phyloP scores from a whole-genome alignment of 2,888 invertebrate genomes.

The Leptinotarsa peninsularis region DNA sequence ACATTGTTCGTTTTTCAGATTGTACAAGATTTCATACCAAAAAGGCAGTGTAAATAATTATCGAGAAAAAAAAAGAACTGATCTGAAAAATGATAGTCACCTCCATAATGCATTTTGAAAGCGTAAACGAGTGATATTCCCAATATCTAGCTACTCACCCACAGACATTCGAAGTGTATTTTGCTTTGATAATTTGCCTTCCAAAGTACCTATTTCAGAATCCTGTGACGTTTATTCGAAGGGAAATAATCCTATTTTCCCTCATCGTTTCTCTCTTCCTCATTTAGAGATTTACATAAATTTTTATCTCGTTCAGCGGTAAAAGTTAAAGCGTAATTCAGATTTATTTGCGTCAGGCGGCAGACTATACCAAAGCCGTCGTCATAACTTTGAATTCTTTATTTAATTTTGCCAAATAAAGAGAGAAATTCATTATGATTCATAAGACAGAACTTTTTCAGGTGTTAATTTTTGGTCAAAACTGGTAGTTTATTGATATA shows the following conservation, averaged over 20 bases:
- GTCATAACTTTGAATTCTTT: conserved; percentile 6
- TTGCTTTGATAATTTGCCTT: no score
- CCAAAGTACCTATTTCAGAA: not conserved
- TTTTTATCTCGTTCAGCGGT: conserved; percentile 18
- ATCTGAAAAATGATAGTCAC: no score
- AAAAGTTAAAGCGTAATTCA: not conserved
- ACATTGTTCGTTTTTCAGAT: no score
- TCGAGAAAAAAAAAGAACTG: no score
- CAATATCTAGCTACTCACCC: no score
- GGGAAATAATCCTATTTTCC: not conserved
- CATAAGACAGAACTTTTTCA: not conserved
- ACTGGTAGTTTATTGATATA: no score
- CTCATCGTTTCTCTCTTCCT: conserved; percentile 7
- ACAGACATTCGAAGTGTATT: no score
- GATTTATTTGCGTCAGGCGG: conserved; percentile 10
- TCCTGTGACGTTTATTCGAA: not conserved
- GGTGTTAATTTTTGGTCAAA: no score
- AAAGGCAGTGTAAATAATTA: no score
- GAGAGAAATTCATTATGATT: not conserved
- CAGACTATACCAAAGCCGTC: conserved; percentile 1
- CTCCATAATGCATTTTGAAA: no score
- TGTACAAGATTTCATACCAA: no score
- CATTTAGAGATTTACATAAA: conserved; percentile 15
- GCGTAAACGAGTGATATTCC: no score
- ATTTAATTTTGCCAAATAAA: conserved; percentile 7